Evolutionary conservation across 2,888 invertebrate species (phyloP).

Genomic region (Drosophila atripex): DNA sequence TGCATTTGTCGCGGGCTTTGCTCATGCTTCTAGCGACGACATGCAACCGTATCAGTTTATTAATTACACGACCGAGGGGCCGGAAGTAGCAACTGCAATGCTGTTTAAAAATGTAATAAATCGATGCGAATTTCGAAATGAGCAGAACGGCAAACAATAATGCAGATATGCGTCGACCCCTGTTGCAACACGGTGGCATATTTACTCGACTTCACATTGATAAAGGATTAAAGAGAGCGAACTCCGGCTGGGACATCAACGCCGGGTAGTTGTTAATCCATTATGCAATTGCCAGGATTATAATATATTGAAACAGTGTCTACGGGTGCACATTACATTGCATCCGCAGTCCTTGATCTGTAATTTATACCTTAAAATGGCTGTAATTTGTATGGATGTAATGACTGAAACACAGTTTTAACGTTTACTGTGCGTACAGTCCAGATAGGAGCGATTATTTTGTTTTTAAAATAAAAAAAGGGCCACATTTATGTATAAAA

Average conservation of each 20-base stretch:
- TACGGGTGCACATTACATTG: not conserved
- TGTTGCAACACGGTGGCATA: slow-evolving; percentile 16
- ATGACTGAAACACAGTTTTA: slow-evolving; percentile 7
- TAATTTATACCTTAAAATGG: slow-evolving; percentile 16
- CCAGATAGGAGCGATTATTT: not conserved
- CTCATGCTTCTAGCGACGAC: slow-evolving; percentile 12
- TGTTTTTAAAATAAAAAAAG: not conserved
- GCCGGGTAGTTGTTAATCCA: slow-evolving; percentile 58
- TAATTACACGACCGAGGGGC: slow-evolving; percentile 41
- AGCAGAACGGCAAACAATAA: slow-evolving; percentile 64
- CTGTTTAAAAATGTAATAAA: slow-evolving; percentile 65
- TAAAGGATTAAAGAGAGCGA: slow-evolving; percentile 68
- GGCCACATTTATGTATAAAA: not conserved
- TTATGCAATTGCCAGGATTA: slow-evolving; percentile 71
- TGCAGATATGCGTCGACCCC: not conserved
- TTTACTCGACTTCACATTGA: slow-evolving; percentile 58
- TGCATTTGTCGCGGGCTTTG: slow-evolving; percentile 17
- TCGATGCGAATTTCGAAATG: slow-evolving; percentile 62
- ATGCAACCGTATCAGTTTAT: slow-evolving; percentile 50
- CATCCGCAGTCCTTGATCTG: slow-evolving; percentile 4
- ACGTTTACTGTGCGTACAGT: not conserved
- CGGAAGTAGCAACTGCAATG: slow-evolving; percentile 22
- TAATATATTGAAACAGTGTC: slow-evolving; percentile 54
- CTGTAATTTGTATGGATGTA: not conserved
- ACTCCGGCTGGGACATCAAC: slow-evolving; percentile 19